Evolutionary conservation across 2,113 vertebrate species (phyloP), one percentile per base, ranked within the genome.

Genomic region (Craseonycteris thonglongyai): DNA sequence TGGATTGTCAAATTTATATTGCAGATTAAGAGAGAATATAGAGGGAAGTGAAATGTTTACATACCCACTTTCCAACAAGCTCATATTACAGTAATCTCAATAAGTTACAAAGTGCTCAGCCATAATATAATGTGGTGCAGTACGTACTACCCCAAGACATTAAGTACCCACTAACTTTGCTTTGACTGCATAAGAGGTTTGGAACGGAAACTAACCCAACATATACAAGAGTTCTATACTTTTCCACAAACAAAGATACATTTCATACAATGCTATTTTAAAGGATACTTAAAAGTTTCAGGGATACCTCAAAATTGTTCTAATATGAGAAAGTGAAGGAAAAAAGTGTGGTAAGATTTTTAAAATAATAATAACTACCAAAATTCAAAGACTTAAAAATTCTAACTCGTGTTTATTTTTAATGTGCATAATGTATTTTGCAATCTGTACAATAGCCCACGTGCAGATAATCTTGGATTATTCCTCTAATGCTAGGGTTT

Each of bases 231-330:
- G 28, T 69, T 84, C n/a, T 83, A 49, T 28, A n/a, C 24, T 95
- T 97, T 84, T 42, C 71, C 21, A 81, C 51, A 68, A 80, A 91
- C 68, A 89, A 93, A 94, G 65, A 75, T 59, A 72, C 2, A 72
- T 88, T 87, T 94, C 65, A 89, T 40, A 15, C 2, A 80, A 66
- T 42, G 10, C 12, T 90, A 38, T 81, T 84, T 90, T 95, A 84
- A 90, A 93, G 47, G 21, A 81, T 72, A 94, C 1, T 84, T 87
- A 42, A 94, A 94, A 75, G 14, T 69, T 92, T 95, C n/a, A 49
- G 8, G 11, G 28, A 80, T 66, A 94, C 93, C 14, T 80, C 26
- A 47, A 82, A 82, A 74, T 56, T 75, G 3, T 81, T 83, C 38
- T 88, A 72, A 93, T 68, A 71, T 40, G 10, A 93, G 81, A 89